Base-by-base conservation (phyloP, 2,113 vertebrate genomes). In the human region DNA sequence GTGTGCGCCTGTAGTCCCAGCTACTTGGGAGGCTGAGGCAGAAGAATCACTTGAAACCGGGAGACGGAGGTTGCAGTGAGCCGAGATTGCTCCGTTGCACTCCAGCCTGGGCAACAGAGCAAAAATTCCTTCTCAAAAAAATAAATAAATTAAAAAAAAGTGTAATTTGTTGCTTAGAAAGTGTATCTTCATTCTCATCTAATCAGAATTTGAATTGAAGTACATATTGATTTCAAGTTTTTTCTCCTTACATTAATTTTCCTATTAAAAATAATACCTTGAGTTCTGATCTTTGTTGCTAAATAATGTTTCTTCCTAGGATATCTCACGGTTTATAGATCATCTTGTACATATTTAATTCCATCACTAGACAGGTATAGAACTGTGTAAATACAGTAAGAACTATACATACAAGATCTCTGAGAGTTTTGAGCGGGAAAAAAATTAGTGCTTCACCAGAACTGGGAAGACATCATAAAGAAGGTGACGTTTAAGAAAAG, bases 401-500 rank as follows among this genome's bases (percentile, higher is more conserved):
- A 50, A 27, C 2, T 52, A 3, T 55, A 68, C 8, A 55, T 43
- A 2, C 35, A 38, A 57, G 80, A 18, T 57, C 13, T 83, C 27
- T 78, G 30, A 72, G 55, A 78, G n/a, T 92, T 95, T 94, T 79
- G 43, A 79, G 82, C 10, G 70, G 48, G 30, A 61, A 59, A 64
- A 66, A 55, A 75, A 45, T 52, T 73, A 25, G 64, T 75, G 61
- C 23, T 32, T 27, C 35, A 18, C 48, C 22, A 83, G 2, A 85
- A 89, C 12, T 82, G 57, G 40, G 11, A 81, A 81, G 38, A 40
- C 6, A 76, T 89, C 43, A 23, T 25, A 6, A 61, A 59, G 64
- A 43, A 84, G 35, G 25, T 89, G 17, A 94, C 35, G 30, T 94
- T 94, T 93, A 93, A 83, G 85, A 96, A 82, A 27, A 88, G 35